Percentiles rank a stretch among this genome's conserved stretches.
phyloP scores from a whole-genome alignment of 2,888 invertebrate species.

The Mythimna albipuncta region DNA sequence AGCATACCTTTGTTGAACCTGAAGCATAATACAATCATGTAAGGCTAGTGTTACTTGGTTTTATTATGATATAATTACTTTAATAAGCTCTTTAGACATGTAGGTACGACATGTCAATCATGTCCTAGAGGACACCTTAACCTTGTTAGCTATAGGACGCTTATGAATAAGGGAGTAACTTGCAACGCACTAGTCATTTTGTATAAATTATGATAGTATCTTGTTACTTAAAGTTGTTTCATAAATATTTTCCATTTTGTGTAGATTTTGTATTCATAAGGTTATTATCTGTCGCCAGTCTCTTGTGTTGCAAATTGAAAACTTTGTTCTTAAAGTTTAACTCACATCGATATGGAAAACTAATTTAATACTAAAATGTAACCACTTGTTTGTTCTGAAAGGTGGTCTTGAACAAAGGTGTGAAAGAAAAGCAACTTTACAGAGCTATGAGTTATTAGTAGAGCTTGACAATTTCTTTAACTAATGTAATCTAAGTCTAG shows the following conservation, averaged over 20 bases:
- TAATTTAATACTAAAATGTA: conserved; percentile 23
- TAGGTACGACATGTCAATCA: conserved; percentile 29
- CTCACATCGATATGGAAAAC: conserved; percentile 23
- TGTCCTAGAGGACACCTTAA: conserved; percentile 7
- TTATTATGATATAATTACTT: conserved; percentile 1
- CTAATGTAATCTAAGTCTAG: not conserved
- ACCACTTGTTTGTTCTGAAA: conserved; percentile 9
- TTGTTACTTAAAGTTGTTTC: not conserved
- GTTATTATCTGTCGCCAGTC: not conserved
- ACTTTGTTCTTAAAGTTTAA: conserved; percentile 23
- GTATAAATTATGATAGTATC: not conserved
- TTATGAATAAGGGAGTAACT: conserved; percentile 14
- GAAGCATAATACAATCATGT: conserved; percentile 9
- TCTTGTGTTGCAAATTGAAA: conserved; percentile 20
- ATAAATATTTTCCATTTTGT: not conserved
- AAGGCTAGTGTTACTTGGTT: not conserved
- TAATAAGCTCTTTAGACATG: not conserved
- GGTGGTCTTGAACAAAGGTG: conserved; percentile 13
- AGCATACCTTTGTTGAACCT: conserved; percentile 19
- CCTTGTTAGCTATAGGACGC: not conserved
- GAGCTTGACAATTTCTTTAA: not conserved
- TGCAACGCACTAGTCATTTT: conserved; percentile 31
- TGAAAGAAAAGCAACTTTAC: not conserved
- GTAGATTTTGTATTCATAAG: conserved; percentile 11
- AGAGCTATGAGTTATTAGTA: not conserved